phyloP scores from a whole-genome alignment of 2,113 vertebrate species.

The Puma concolor region DNA sequence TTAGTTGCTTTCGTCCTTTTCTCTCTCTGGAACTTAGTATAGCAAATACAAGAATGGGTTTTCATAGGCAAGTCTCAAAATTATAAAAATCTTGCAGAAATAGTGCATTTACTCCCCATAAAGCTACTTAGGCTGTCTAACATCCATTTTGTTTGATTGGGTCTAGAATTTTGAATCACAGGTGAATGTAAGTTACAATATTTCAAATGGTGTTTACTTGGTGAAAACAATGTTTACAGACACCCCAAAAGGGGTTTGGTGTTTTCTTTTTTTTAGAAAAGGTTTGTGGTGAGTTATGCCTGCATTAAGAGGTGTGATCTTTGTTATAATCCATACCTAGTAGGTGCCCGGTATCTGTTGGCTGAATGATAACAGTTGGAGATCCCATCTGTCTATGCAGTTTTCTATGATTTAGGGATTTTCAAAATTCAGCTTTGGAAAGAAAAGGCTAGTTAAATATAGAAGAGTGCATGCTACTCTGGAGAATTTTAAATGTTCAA shows the following conservation, averaged over 20 bases:
- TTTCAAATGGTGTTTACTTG: neutral
- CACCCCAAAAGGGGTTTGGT: neutral
- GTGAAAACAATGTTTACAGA: slow-evolving; percentile 11
- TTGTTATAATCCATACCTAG: neutral
- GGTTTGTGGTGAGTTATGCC: neutral
- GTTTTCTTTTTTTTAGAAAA: neutral
- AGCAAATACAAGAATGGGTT: neutral
- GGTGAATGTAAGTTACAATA: neutral
- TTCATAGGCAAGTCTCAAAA: neutral
- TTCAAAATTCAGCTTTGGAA: slow-evolving; percentile 23
- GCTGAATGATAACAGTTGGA: neutral
- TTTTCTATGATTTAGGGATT: slow-evolving; percentile 30
- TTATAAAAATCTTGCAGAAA: slow-evolving; percentile 5
- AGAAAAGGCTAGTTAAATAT: slow-evolving; percentile 48
- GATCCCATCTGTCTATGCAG: slow-evolving; percentile 1
- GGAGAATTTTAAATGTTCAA: slow-evolving; percentile 27
- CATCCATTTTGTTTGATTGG: neutral
- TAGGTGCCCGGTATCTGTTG: neutral
- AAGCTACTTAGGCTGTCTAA: neutral
- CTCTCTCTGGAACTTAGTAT: neutral
- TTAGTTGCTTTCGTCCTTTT: neutral
- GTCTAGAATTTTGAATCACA: neutral
- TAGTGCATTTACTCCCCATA: neutral
- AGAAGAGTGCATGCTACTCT: neutral
- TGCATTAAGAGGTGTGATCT: neutral